phyloP scores from a whole-genome alignment of 2,113 vertebrate genomes.

The Macrotis lagotis region DNA sequence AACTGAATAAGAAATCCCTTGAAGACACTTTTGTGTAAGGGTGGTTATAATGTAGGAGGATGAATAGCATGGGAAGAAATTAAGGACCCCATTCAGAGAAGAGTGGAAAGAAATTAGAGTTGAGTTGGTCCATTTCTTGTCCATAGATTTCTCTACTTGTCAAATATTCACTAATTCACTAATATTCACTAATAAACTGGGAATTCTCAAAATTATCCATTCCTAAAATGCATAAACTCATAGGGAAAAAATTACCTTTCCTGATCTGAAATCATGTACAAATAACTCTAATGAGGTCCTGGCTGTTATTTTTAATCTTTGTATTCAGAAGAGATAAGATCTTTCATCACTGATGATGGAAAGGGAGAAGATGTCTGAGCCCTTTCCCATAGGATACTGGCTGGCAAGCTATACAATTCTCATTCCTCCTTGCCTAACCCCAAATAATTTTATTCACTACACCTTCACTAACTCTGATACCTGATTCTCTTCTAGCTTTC shows the following conservation, averaged over 20 bases:
- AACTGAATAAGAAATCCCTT: neutral
- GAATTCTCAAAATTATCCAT: constrained; percentile 12
- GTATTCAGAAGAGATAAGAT: neutral
- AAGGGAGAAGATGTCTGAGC: neutral
- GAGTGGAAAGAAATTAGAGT: neutral
- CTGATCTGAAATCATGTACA: accelerated
- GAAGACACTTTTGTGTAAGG: neutral
- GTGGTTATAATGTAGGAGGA: neutral
- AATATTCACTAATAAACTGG: too few relatives aligned
- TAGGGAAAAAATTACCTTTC: neutral
- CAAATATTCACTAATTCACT: neutral
- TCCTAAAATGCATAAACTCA: neutral
- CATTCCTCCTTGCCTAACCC: constrained; percentile 3
- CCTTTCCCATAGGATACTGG: neutral
- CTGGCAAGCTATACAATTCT: neutral
- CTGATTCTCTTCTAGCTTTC: neutral
- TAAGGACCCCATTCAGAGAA: neutral
- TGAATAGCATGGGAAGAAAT: neutral
- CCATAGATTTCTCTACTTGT: constrained; percentile 20
- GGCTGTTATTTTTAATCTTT: neutral
- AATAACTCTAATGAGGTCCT: neutral
- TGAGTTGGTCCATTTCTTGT: constrained; percentile 35
- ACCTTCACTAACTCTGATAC: neutral
- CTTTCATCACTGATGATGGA: neutral
- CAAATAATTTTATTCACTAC: neutral